Evolutionary conservation across 2,113 vertebrate species (phyloP).

Genomic region (Cichladusa arquata): DNA sequence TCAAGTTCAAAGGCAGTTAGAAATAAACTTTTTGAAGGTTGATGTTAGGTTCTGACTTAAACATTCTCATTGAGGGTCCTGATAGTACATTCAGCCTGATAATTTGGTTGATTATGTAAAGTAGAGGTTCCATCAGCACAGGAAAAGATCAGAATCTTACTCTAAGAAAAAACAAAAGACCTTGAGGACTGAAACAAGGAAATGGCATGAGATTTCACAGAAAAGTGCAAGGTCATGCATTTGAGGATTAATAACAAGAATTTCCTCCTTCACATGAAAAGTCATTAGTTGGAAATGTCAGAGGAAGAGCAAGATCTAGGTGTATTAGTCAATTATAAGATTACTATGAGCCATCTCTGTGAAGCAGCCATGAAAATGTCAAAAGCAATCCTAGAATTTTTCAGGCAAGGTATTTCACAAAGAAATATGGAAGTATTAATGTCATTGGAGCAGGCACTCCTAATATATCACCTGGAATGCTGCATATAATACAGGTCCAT

Average conservation of each 20-base stretch:
- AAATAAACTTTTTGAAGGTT: neutral
- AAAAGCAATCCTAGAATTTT: constrained; percentile 63
- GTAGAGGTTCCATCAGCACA: neutral
- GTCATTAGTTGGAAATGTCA: constrained; percentile 63
- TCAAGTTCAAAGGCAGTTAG: neutral
- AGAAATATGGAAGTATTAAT: constrained; percentile 69
- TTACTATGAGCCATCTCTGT: constrained; percentile 43
- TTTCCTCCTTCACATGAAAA: constrained; percentile 28
- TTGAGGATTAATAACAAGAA: constrained; percentile 44
- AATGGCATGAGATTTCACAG: constrained; percentile 4
- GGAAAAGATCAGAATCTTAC: neutral
- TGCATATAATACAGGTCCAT: constrained; percentile 42
- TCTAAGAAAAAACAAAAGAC: neutral
- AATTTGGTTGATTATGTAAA: neutral
- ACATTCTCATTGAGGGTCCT: neutral
- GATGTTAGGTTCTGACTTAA: neutral
- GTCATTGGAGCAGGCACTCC: constrained; percentile 46
- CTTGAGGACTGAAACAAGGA: neutral
- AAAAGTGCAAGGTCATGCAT: constrained; percentile 24
- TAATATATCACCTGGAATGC: constrained; percentile 58
- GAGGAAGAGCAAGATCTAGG: constrained; percentile 48
- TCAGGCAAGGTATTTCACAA: constrained; percentile 49
- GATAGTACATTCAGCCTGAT: neutral
- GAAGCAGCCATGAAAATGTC: constrained; percentile 68
- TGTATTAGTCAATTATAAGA: constrained; percentile 64